Evolutionary conservation across 2,888 invertebrate genomes (phyloP).

Genomic region (Limnephilus rhombicus): DNA sequence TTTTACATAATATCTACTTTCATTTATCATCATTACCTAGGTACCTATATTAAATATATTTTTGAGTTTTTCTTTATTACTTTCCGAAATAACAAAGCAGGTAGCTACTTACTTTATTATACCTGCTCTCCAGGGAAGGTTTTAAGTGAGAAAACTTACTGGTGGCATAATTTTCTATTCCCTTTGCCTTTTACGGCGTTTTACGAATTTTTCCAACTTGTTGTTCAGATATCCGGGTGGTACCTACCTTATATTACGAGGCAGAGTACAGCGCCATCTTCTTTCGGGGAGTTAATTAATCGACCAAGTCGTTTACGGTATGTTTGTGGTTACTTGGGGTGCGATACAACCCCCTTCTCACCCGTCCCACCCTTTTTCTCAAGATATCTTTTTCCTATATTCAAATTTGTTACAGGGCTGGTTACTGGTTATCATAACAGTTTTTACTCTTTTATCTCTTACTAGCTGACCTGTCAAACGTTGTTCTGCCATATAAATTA

Average conservation of each 20-base stretch:
- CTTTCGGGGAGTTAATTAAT: constrained; percentile 25
- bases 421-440: not conserved
- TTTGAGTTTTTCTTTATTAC: not conserved
- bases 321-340: not conserved
- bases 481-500: no score
- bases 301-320: constrained; percentile 22
- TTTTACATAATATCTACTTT: no score
- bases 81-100: not conserved
- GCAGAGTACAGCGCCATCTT: not conserved
- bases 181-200: not conserved
- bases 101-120: not conserved
- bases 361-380: not conserved
- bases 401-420: constrained; percentile 8
- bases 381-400: not conserved
- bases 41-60: not conserved
- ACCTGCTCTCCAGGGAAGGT: not conserved
- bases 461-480: no score
- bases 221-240: not conserved
- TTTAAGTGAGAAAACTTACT: not conserved
- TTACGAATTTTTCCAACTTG: not conserved
- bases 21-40: no score
- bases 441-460: no score
- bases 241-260: no score
- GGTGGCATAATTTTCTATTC: not conserved
- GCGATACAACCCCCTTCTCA: not conserved